phyloP scores from a whole-genome alignment of 2,113 vertebrate species.

The Epinephelus fuscoguttatus region DNA sequence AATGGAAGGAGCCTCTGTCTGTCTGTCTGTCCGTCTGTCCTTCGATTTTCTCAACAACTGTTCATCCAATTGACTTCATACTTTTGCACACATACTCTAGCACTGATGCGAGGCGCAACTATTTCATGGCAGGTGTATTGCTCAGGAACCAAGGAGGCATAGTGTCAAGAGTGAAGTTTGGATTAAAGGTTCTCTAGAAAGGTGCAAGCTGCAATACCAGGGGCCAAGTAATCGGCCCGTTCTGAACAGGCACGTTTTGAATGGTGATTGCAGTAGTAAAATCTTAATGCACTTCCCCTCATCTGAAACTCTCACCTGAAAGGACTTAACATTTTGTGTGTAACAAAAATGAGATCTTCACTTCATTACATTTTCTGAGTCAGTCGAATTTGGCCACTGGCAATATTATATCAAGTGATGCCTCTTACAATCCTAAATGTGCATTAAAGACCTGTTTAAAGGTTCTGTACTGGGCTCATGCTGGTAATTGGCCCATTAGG shows the following conservation, averaged over 20 bases:
- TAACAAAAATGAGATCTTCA: not conserved
- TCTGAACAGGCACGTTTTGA: too few species aligned
- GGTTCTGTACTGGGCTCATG: slow-evolving; percentile 3
- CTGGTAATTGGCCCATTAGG: slow-evolving; percentile 38
- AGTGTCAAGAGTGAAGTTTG: too few species aligned
- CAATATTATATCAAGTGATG: slow-evolving; percentile 10
- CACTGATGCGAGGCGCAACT: too few species aligned
- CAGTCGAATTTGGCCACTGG: slow-evolving; percentile 3
- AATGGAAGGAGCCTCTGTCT: not conserved
- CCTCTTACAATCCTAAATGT: slow-evolving; percentile 19
- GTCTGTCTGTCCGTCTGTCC: too few species aligned
- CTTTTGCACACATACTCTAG: too few species aligned
- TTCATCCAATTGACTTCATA: too few species aligned
- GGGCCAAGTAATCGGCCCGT: too few species aligned
- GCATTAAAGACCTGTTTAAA: slow-evolving; percentile 12
- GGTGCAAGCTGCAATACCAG: too few species aligned
- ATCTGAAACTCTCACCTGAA: slow-evolving; percentile 9
- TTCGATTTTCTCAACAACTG: too few species aligned
- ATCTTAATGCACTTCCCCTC: slow-evolving; percentile 4
- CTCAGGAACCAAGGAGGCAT: too few species aligned
- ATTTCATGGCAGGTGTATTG: too few species aligned
- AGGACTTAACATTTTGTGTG: not conserved
- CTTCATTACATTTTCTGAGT: slow-evolving; percentile 16
- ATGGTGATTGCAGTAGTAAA: not conserved
- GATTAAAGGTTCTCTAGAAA: too few species aligned